phyloP scores from a whole-genome alignment of 2,113 vertebrate genomes.

The Myiozetetes cayanensis region DNA sequence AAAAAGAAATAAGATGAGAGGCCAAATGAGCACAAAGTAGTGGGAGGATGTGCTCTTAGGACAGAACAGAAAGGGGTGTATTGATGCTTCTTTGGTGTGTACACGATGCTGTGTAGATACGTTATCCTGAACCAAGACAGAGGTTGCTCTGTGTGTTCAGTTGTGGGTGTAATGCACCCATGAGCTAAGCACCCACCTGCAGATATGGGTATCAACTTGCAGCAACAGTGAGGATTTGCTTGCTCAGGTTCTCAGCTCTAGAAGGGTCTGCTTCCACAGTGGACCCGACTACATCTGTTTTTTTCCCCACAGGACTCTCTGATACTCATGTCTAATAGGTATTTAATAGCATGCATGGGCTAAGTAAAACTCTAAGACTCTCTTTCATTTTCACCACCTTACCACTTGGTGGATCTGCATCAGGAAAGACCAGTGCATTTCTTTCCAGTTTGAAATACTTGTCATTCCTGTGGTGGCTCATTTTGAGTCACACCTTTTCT shows the following conservation, averaged over 20 bases:
- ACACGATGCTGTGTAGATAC: neutral
- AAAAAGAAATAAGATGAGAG: neutral
- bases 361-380: neutral
- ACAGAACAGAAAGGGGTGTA: neutral
- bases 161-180: neutral
- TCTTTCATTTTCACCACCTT: neutral
- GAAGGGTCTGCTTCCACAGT: accelerated
- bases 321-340: neutral
- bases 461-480: slow-evolving; percentile 2
- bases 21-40: neutral
- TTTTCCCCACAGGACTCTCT: neutral
- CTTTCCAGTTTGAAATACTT: neutral
- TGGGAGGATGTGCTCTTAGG: neutral
- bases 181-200: neutral
- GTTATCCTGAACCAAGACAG: neutral
- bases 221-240: neutral
- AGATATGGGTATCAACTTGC: neutral
- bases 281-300: neutral
- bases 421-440: neutral
- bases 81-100: neutral
- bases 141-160: neutral
- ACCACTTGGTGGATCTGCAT: neutral
- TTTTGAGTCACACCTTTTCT: slow-evolving; percentile 32
- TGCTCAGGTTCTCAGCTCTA: neutral
- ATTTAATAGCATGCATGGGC: neutral